Base-by-base conservation (phyloP, 2,888 invertebrate genomes). In the Actias luna region DNA sequence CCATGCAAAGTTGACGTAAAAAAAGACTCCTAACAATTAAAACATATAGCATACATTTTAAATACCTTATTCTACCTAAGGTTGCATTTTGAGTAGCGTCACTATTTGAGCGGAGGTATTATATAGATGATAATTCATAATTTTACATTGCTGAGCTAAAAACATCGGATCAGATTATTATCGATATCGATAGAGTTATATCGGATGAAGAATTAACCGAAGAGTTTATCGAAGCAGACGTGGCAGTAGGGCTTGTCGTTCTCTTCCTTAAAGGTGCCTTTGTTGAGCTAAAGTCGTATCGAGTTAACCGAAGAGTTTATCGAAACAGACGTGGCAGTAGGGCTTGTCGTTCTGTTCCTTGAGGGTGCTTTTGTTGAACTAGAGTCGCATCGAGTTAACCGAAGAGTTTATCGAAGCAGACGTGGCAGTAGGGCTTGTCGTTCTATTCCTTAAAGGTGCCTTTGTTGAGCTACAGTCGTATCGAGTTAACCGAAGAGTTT, bases 381-480 rank as follows among this genome's bases (percentile, higher is more conserved):
- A n/a, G n/a, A n/a, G n/a, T n/a, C n/a, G n/a, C n/a, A n/a, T n/a
- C n/a, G n/a, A n/a, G n/a, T n/a, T n/a, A n/a, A n/a, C n/a, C n/a
- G n/a, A n/a, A n/a, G n/a, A n/a, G 94, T 84, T 99, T 99, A 70
- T 99, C 98, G 85, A 99, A 99, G 92, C 99, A 99, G 67, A 95
- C 94, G 85, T 99, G 99, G 88, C 99, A 99, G 89, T 99, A 99
- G 1, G 99, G 99, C 84, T 99, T 99, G 80, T 99, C 98, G 84
- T 98, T 98, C 84, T 99, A 98, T 87, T 99, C 99, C 87, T 99
- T 99, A 92, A 99, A 99, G 0, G 99, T 99, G 77, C 99, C 99
- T 86, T 99, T 99, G 92, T 99, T 99, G 73, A 99, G 94, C 85
- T 99, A 99, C 81, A 98, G 97, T n/a, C n/a, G n/a, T n/a, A n/a